Evolutionary conservation across 2,113 vertebrate species (phyloP).

Genomic region (Thryonomys swinderianus): DNA sequence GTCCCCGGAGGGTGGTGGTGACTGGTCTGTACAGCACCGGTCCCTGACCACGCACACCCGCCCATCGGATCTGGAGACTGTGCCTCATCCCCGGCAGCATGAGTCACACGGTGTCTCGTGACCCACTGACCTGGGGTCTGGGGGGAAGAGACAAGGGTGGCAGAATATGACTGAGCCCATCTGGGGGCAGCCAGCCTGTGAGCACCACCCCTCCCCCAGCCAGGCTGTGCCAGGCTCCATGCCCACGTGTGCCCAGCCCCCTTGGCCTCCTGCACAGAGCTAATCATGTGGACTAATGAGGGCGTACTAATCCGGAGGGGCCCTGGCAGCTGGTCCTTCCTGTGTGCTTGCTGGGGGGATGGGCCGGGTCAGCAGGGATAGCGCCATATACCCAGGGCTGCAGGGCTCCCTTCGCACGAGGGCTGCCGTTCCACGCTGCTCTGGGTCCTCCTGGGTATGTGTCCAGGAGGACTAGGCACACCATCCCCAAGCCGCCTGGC

Average conservation of each 20-base stretch:
- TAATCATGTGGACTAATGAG: slow-evolving; percentile 54
- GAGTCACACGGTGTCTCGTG: not conserved
- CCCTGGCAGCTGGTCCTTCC: not conserved
- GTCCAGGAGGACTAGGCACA: not conserved
- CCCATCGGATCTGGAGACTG: not conserved
- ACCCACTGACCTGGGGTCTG: not conserved
- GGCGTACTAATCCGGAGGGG: not conserved
- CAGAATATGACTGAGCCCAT: not conserved
- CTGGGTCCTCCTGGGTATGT: not conserved
- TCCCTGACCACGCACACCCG: not conserved
- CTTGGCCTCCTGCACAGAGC: not conserved
- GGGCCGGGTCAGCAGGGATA: not conserved
- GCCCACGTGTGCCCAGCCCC: slow-evolving; percentile 11
- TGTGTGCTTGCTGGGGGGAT: slow-evolving; percentile 17
- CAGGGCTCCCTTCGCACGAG: not conserved
- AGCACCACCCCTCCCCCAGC: not conserved
- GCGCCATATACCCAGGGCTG: not conserved
- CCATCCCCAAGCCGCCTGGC: not conserved
- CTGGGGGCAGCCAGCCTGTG: not conserved
- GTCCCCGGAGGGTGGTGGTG: not conserved
- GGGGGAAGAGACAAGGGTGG: not conserved
- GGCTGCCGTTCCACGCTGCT: not conserved
- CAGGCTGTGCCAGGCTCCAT: slow-evolving; percentile 58
- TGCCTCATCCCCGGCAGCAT: not conserved
- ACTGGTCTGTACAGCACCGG: not conserved